Evolutionary conservation across 2,113 vertebrate genomes (phyloP).

Genomic region (Melanostigma gelatinosum): DNA sequence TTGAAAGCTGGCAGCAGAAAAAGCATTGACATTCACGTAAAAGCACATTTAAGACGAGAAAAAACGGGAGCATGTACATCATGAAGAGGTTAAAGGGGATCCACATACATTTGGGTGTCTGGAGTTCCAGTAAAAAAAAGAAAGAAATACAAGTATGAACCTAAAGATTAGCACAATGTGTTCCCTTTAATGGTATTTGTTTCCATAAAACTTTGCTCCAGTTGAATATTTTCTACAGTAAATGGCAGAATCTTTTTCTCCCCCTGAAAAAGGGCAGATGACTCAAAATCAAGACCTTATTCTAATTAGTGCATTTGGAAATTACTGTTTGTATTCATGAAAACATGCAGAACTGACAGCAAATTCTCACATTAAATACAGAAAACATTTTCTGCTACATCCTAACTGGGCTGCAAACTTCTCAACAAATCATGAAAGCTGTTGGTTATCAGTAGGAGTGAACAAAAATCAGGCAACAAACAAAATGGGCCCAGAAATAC

Average conservation of each 20-base stretch:
- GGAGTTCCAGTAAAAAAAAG: no score
- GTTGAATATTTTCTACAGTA: background rate
- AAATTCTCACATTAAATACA: background rate
- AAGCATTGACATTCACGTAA: background rate
- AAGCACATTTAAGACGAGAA: background rate
- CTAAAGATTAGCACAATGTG: background rate
- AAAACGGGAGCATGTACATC: background rate
- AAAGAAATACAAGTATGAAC: background rate
- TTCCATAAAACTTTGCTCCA: background rate
- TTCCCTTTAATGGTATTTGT: background rate
- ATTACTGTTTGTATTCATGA: background rate
- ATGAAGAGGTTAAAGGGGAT: no score
- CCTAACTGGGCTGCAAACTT: background rate
- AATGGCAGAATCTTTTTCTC: background rate
- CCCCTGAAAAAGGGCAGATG: background rate
- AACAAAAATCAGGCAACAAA: background rate
- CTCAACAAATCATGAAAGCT: background rate
- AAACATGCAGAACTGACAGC: background rate
- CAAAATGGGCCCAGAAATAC: background rate
- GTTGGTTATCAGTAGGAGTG: slow-evolving; percentile 2
- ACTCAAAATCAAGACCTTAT: background rate
- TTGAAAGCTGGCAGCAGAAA: background rate
- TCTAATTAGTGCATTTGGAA: background rate
- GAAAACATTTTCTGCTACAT: background rate
- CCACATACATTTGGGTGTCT: no score